Base-by-base conservation (phyloP, 2,888 invertebrate genomes). In the Dione juno region DNA sequence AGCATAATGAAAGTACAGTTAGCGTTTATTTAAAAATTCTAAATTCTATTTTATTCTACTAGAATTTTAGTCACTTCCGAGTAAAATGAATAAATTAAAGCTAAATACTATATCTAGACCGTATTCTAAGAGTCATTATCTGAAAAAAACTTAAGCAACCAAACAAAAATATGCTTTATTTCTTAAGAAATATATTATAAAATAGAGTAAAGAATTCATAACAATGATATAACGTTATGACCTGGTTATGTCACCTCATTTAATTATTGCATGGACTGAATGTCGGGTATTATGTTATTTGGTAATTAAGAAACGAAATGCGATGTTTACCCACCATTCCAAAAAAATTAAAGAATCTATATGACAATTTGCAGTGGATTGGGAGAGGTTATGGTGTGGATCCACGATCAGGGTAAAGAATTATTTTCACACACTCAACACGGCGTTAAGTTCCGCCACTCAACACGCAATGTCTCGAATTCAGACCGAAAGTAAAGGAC, bases 181-280 rank as follows among this genome's bases (percentile, higher is more conserved):
- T n/a, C 45, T 21, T 54, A 40, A 64, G 45, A 0, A n/a, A 40
- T 57, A 69, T 8, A 9, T 63, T 69, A 21, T 54, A 64, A 64
- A 69, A 54, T 45, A 19, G 19, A 37, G 21, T 64, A 16, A 35
- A 69, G 3, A 45, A 61, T 57, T 45, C 45, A 43, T 69, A 54
- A 35, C 19, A 68, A 54, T 69, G 63, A 64, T 69, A 63, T 69
- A 69, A 69, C 68, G 40, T 28, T 45, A 28, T 50, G 50, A 64
- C 63, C 68, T 45, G 68, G 68, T 68, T 68, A 40, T 35, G 19
- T n/a, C 37, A 48, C 37, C 50, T 48, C 19, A 40, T 50, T 64
- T 48, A 11, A 11, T 61, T 45, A 28, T 43, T 61, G 61, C 45
- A 61, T 35, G n/a, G 45, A 9, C 28, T 21, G 28, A 61, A 28